phyloP scores from a whole-genome alignment of 2,888 invertebrate genomes.

The Stenchaetothrips biformis region DNA sequence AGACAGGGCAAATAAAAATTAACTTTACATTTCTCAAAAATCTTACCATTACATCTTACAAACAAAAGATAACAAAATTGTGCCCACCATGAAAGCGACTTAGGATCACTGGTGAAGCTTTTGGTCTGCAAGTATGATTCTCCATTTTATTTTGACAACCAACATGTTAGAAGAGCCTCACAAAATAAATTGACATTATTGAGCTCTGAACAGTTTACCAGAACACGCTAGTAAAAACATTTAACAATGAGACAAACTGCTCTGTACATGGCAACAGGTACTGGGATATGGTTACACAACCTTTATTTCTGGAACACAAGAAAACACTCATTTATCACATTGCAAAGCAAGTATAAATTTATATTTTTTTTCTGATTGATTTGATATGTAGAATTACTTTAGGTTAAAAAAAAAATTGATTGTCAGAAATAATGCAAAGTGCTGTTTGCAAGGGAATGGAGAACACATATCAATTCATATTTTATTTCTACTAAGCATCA shows the following conservation, averaged over 20 bases:
- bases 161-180: not conserved
- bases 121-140: not conserved
- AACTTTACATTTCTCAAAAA: not conserved
- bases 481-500: slow-evolving; percentile 2
- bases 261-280: no score
- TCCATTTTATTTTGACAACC: not conserved
- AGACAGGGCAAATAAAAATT: no score
- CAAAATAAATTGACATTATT: slow-evolving; percentile 10
- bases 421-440: not conserved
- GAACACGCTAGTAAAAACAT: no score
- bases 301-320: not conserved
- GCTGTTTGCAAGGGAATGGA: not conserved
- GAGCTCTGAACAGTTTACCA: not conserved
- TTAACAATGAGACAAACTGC: no score
- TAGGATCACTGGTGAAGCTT: slow-evolving; percentile 9
- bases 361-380: not conserved
- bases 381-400: not conserved
- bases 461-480: not conserved
- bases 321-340: not conserved
- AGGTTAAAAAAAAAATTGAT: not conserved
- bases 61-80: slow-evolving; percentile 2
- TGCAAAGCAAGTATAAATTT: not conserved
- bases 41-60: not conserved
- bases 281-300: no score
- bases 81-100: slow-evolving; percentile 1